phyloP scores from a whole-genome alignment of 2,888 invertebrate species.

The Allacma fusca region DNA sequence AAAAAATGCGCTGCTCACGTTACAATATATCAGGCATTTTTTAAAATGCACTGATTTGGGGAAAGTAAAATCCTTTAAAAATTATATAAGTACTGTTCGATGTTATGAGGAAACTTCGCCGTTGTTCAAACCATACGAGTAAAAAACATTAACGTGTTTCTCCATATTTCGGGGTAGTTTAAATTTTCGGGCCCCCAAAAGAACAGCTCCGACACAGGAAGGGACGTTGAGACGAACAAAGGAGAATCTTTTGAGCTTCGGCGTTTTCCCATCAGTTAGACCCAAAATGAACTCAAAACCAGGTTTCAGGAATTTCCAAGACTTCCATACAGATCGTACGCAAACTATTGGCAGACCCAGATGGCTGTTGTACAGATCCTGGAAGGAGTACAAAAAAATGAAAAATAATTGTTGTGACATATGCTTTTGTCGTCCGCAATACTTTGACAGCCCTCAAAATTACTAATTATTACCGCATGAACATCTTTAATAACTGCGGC shows the following conservation, averaged over 20 bases:
- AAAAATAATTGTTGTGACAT: constrained; percentile 26
- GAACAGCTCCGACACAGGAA: constrained; percentile 86
- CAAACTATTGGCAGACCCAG: constrained; percentile 82
- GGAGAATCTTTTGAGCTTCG: constrained; percentile 64
- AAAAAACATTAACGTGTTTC: constrained; percentile 37
- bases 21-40: too few relatives aligned
- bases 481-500: constrained; percentile 72
- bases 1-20: too few relatives aligned
- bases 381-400: constrained; percentile 58
- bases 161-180: constrained; percentile 29
- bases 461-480: constrained; percentile 66
- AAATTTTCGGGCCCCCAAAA: constrained; percentile 74
- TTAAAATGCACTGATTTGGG: too few relatives aligned
- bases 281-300: constrained; percentile 73
- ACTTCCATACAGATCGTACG: constrained; percentile 94
- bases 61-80: too few relatives aligned
- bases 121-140: not conserved
- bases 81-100: too few relatives aligned
- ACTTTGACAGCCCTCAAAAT: too few relatives aligned
- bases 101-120: too few relatives aligned
- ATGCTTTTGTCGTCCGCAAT: too few relatives aligned
- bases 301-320: constrained; percentile 81
- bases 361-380: constrained; percentile 67
- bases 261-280: constrained; percentile 43
- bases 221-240: constrained; percentile 77